A percentile compares a stretch with the other conserved stretches of the same genome.
phyloP scores from a whole-genome alignment of 2,797 vertebrate genomes.

The Gastrophryne carolinensis region DNA sequence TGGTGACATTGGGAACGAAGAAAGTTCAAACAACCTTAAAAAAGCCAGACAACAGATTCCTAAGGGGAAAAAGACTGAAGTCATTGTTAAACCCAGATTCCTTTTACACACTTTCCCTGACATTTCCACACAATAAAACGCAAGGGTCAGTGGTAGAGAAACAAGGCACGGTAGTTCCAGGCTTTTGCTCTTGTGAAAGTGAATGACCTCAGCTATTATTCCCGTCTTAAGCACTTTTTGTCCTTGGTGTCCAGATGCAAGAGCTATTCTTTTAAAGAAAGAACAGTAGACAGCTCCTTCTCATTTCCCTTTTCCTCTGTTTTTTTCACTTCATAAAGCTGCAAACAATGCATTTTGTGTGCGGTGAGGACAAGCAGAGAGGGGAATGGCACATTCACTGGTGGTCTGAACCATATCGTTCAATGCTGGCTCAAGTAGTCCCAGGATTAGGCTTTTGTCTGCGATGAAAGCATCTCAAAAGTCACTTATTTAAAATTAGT shows the following conservation, averaged over 20 bases:
- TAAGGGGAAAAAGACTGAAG: conserved; percentile 64
- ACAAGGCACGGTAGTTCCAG: conserved; percentile 85
- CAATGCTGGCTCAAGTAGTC: conserved; percentile 95
- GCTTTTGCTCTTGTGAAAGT: conserved; percentile 75
- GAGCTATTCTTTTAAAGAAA: conserved; percentile 80
- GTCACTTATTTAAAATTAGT: conserved; percentile 98
- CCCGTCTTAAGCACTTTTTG: conserved; percentile 81
- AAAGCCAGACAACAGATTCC: conserved; percentile 44
- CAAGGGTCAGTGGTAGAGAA: conserved; percentile 88
- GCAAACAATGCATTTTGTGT: conserved; percentile 94
- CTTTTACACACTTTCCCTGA: conserved; percentile 84
- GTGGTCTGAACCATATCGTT: conserved; percentile 89
- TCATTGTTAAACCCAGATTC: conserved; percentile 68
- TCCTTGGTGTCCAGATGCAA: conserved; percentile 87
- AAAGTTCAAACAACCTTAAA: background rate
- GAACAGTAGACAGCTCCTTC: conserved; percentile 86
- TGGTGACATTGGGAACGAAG: background rate
- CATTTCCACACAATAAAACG: conserved; percentile 80
- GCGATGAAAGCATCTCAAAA: conserved; percentile 93
- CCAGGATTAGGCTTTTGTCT: conserved; percentile 93
- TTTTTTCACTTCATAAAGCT: conserved; percentile 98
- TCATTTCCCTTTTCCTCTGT: conserved; percentile 82
- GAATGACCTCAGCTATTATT: conserved; percentile 84
- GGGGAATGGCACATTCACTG: conserved; percentile 84
- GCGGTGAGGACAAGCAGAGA: conserved; percentile 67